These are phyloP conservation scores for Etia nguti DNA, from an alignment of 2,113 vertebrate genomes.

Conservation along the genomic window DNA sequence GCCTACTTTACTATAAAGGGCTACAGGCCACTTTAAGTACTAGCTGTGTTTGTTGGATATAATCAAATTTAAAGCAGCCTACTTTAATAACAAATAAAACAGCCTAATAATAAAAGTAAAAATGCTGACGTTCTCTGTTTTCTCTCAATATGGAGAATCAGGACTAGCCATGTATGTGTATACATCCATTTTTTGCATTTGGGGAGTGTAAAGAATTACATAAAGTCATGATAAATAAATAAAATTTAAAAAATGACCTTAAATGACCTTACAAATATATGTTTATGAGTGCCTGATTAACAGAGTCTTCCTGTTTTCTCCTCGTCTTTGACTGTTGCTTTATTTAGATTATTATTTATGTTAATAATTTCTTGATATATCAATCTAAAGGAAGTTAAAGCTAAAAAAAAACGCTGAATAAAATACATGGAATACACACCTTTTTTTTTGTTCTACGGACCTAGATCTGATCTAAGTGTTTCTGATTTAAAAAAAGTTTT, in stretches of 20 bases:
- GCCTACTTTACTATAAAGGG: not conserved
- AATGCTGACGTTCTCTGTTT: not conserved
- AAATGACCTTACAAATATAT: too few species aligned
- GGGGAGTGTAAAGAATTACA: not conserved
- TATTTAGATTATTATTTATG: not conserved
- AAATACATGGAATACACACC: not conserved
- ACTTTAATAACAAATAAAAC: too few species aligned
- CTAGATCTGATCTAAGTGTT: not conserved
- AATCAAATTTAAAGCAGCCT: not conserved
- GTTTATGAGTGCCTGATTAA: not conserved
- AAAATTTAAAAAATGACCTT: not conserved
- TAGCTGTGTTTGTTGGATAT: not conserved
- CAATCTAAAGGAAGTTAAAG: not conserved
- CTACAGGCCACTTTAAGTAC: not conserved
- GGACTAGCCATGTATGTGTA: not conserved
- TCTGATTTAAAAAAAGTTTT: not conserved
- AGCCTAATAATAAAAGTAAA: too few species aligned
- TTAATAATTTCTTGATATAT: not conserved
- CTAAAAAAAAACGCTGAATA: not conserved
- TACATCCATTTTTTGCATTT: not conserved
- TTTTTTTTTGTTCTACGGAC: not conserved
- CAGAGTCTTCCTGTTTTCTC: not conserved
- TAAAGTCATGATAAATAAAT: not conserved
- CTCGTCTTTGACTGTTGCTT: not conserved
- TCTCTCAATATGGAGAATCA: not conserved